phyloP scores from a whole-genome alignment of 2,888 invertebrate species.

The Agonopterix heracliana region DNA sequence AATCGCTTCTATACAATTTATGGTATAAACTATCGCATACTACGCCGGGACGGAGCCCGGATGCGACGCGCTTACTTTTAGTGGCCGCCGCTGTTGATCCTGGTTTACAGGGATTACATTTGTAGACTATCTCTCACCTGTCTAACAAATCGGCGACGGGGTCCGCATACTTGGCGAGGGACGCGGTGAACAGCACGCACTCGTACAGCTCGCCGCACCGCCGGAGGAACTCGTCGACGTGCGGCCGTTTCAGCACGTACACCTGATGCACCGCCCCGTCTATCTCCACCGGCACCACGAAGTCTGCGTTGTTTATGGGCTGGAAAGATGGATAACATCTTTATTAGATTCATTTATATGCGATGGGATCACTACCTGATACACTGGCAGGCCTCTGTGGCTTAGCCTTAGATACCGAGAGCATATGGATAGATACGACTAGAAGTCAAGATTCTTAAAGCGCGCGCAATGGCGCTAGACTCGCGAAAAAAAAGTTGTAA shows the following conservation, averaged over 20 bases:
- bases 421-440: no score
- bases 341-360: constrained; percentile 3
- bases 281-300: constrained; percentile 99
- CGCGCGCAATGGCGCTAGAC: no score
- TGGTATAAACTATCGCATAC: no score
- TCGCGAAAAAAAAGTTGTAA: no score
- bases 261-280: constrained; percentile 99
- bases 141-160: constrained; percentile 99
- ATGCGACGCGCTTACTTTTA: no score
- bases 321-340: constrained; percentile 45
- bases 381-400: no score
- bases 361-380: background rate
- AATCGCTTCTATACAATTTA: no score
- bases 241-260: constrained; percentile 99
- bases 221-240: constrained; percentile 98
- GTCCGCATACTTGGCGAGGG: constrained; percentile 99
- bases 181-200: constrained; percentile 99
- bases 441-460: no score
- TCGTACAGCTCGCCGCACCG: constrained; percentile 99
- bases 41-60: no score
- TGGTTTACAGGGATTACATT: no score
- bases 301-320: constrained; percentile 99
- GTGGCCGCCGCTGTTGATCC: no score
- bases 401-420: no score
- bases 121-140: constrained; percentile 52